Evolutionary conservation across 1,140 invertebrate species (phyloP), one percentile per base, ranked within the genome.

Genomic region (Drosophila pandora): DNA sequence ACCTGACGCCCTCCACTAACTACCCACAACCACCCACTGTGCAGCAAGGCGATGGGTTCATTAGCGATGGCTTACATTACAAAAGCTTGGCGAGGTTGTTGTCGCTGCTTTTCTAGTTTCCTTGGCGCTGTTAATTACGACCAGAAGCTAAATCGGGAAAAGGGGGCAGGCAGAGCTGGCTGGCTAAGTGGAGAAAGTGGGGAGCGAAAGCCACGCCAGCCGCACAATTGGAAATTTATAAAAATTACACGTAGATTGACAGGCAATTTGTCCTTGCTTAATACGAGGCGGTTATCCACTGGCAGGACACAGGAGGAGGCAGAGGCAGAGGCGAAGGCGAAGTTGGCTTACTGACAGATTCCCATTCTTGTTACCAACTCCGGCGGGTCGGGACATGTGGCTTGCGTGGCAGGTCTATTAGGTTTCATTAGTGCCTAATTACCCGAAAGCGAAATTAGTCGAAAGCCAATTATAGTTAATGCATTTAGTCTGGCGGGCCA

Each of bases 161-260:
- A 37, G 32, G 13, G 52, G 63, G 49, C 23, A 32, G 7, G 1
- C 25, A 21, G 74, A 32, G 12, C 10, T n/a, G 7, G 10, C 49
- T 37, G 13, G 10, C 45, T 6, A 13, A 21, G 37, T 17, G 13
- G 55, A 23, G 39, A 41, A 58, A 37, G 12, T n/a, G 10, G 34
- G 34, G 10, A 10, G 34, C 3, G 34, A 37, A 23, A 43, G 43
- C 17, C 43, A 39, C 41, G 61, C 59, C 61, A 49, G 62, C 28
- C 53, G 47, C 60, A 53, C 61, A 60, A 52, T 76, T 87, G 83
- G 64, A 82, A 88, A 88, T 87, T 87, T 87, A 87, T 88, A 87
- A 88, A 87, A 87, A 81, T 87, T 88, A 87, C 83, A 88, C 71
- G 83, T 88, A 82, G 79, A 87, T 87, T 87, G 82, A 88, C 83